These are phyloP conservation scores for Phaethon lepturus DNA, from an alignment of 2,113 vertebrate species.

Conservation along the genomic window DNA sequence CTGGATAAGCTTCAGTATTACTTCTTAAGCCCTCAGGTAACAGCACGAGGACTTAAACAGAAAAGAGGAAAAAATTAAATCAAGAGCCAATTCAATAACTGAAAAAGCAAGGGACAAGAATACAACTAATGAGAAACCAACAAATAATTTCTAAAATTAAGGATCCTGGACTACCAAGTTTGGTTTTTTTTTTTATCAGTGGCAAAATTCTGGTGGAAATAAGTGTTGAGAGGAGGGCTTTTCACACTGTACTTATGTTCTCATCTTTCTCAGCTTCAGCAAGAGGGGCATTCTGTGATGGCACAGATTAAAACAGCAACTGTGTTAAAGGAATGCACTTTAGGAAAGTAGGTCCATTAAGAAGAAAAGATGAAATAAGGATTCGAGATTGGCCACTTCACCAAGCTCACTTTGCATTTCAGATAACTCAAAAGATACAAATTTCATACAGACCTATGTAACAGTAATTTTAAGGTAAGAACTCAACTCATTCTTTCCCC, in stretches of 20 bases:
- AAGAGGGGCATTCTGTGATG: background rate
- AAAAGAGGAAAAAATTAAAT: background rate
- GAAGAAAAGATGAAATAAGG: slow-evolving; percentile 26
- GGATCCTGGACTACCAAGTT: background rate
- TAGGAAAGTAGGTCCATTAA: background rate
- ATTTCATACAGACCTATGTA: background rate
- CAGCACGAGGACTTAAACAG: background rate
- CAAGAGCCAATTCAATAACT: background rate
- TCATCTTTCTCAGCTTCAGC: background rate
- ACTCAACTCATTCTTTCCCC: background rate
- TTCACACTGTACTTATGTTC: background rate
- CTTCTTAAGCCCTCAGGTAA: background rate
- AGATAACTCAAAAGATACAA: background rate
- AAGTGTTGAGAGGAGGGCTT: background rate
- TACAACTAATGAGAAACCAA: background rate
- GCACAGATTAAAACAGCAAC: background rate
- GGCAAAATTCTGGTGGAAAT: background rate
- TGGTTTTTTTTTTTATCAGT: background rate
- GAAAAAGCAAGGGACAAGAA: background rate
- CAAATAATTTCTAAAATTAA: background rate
- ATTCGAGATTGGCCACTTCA: background rate
- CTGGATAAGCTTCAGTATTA: background rate
- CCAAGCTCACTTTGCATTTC: background rate
- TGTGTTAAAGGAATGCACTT: background rate
- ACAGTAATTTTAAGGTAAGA: background rate